phyloP scores from a whole-genome alignment of 2,797 vertebrate species.

The Galagoides demidoff region DNA sequence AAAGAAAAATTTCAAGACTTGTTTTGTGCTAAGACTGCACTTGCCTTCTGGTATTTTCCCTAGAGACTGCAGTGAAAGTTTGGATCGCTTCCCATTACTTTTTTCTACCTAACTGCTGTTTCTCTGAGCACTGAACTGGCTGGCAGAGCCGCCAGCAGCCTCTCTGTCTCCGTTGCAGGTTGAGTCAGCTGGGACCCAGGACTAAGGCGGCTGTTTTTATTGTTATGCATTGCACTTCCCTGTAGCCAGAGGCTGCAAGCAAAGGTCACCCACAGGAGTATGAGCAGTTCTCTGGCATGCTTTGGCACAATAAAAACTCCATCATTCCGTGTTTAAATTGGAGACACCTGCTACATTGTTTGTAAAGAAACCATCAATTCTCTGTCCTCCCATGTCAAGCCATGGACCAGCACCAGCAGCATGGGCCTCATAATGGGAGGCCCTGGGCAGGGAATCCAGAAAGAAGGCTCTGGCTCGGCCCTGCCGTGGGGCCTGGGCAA shows the following conservation, averaged over 20 bases:
- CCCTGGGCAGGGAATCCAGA: background rate
- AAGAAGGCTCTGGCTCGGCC: background rate
- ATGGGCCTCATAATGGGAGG: background rate
- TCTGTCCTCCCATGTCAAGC: background rate
- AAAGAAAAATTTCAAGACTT: background rate
- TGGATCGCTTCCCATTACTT: slow-evolving; percentile 63
- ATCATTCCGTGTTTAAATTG: background rate
- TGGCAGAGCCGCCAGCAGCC: background rate
- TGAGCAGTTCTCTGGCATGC: background rate
- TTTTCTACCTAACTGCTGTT: slow-evolving; percentile 46
- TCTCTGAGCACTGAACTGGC: slow-evolving; percentile 4
- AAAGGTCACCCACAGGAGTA: background rate
- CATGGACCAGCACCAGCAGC: background rate
- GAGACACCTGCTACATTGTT: background rate
- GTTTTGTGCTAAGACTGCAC: slow-evolving; percentile 54
- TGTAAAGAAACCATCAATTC: background rate
- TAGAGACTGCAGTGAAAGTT: slow-evolving; percentile 58
- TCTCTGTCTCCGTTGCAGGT: background rate
- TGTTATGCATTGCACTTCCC: background rate
- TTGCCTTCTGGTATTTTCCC: slow-evolving; percentile 59
- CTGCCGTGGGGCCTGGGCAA: background rate
- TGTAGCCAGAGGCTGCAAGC: background rate
- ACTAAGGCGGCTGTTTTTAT: background rate
- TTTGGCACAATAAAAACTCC: background rate
- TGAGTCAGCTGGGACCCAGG: background rate